Conservation (phyloP, 1,140 invertebrate species). For the Drosophila nebulosa region DNA sequence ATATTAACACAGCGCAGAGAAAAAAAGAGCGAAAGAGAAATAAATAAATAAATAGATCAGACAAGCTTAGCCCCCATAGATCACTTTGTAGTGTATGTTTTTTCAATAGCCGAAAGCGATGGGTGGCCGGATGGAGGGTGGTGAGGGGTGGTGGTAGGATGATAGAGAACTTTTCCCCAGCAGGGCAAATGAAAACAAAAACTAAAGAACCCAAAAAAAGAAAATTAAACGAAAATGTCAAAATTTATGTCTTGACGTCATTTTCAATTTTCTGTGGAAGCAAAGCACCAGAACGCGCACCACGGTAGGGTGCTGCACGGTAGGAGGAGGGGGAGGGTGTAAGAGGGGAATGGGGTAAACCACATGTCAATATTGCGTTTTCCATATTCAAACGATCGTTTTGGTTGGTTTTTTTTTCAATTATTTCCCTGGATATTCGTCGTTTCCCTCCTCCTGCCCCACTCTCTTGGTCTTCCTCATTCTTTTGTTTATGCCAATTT, state of each 20-base stretch:
- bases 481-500: constrained; percentile 71
- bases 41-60: constrained; percentile 6
- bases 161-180: neutral
- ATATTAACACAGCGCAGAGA: constrained; percentile 53
- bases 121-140: neutral
- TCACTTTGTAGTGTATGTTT: constrained; percentile 5
- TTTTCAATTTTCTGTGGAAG: constrained; percentile 20
- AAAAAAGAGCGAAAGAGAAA: constrained; percentile 21
- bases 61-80: constrained; percentile 19
- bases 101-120: neutral
- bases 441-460: neutral
- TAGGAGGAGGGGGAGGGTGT: neutral
- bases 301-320: neutral
- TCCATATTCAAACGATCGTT: constrained; percentile 43
- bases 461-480: constrained; percentile 35
- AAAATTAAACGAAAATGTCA: constrained; percentile 59
- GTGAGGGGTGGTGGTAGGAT: neutral
- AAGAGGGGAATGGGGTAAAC: constrained; percentile 13
- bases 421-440: neutral
- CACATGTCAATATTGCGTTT: constrained; percentile 75
- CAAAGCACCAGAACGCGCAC: neutral
- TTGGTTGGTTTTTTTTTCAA: neutral
- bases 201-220: neutral
- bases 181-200: neutral
- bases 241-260: constrained; percentile 75